Base-by-base conservation (phyloP, 92 coral and sea anemone genomes). In the Paragorgia papillata region DNA sequence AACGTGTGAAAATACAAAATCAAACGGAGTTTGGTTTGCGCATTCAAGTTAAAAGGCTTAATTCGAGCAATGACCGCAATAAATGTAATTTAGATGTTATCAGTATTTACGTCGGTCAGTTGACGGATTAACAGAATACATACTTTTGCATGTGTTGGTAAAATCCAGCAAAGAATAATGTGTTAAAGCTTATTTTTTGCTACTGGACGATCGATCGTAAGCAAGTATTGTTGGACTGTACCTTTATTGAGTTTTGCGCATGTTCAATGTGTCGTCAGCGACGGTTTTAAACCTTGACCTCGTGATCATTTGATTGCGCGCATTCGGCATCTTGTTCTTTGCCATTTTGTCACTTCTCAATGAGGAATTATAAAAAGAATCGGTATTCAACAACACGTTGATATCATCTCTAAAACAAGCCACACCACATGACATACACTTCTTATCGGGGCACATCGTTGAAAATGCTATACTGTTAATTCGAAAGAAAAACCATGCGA, bases 401-500 rank as follows among this genome's bases (percentile, higher is more conserved):
- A 70, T 70, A 70, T 70, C 77, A 70, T 70, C 62, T 70, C 63
- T 34, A 50, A 70, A 70, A 70, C 77, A 69, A 49, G 76, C 33
- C 61, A 12, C 61, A 49, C 28, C 62, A 22, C 31, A 56, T 17
- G 62, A 56, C 62, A n/a, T n/a, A n/a, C n/a, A 56, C 62, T 2
- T 1, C 30, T 22, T 56, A 22, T 22, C 28, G 62, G 7, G 3
- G 13, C 29, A 13, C 62, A 22, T 22, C 14, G 33, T 22, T 14
- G 8, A 3, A 56, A 1, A 17, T 13, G 33, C 3, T 4, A 5
- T 37, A 37, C 43, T 4, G 43, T 5, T 5, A n/a, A n/a, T n/a
- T n/a, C n/a, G n/a, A n/a, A n/a, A n/a, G n/a, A n/a, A n/a, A n/a
- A n/a, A n/a, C n/a, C n/a, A n/a, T n/a, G n/a, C n/a, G n/a, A n/a